These are phyloP conservation scores for Chrysolina oricalcia DNA, from an alignment of 2,888 invertebrate genomes.

Conservation along the genomic window DNA sequence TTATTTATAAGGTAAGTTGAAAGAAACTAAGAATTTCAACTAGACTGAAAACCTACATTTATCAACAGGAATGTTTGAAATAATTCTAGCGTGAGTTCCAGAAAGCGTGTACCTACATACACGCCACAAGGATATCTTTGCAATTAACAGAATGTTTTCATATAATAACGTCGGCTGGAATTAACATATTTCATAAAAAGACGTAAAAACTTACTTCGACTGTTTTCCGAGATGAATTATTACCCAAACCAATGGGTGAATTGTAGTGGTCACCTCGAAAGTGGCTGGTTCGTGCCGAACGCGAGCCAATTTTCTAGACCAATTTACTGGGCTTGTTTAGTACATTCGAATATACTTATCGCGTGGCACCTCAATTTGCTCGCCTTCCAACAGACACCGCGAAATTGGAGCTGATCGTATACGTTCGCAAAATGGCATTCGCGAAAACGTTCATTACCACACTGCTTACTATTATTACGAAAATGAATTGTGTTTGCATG, in stretches of 20 bases:
- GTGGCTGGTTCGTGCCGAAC: conserved; percentile 3
- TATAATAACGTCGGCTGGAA: background rate
- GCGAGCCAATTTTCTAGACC: conserved; percentile 2
- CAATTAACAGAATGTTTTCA: background rate
- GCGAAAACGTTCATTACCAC: background rate
- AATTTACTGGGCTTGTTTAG: background rate
- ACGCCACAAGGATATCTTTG: conserved; percentile 4
- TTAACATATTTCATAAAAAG: background rate
- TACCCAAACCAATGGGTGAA: background rate
- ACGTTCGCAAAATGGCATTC: conserved; percentile 13
- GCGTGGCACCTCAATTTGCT: conserved; percentile 17
- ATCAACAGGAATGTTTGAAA: background rate
- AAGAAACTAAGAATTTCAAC: background rate
- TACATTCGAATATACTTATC: conserved; percentile 3
- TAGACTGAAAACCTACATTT: too few species aligned
- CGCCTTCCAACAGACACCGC: conserved; percentile 10
- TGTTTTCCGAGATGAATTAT: conserved; percentile 5
- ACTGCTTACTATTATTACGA: background rate
- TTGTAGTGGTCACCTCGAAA: conserved; percentile 5
- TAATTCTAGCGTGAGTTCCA: background rate
- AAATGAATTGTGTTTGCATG: background rate
- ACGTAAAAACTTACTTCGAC: background rate
- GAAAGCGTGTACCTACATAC: background rate
- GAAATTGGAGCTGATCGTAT: background rate
- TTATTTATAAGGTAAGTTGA: too few species aligned